Conservation (phyloP, 2,113 vertebrate genomes). For the Anseranas semipalmata region DNA sequence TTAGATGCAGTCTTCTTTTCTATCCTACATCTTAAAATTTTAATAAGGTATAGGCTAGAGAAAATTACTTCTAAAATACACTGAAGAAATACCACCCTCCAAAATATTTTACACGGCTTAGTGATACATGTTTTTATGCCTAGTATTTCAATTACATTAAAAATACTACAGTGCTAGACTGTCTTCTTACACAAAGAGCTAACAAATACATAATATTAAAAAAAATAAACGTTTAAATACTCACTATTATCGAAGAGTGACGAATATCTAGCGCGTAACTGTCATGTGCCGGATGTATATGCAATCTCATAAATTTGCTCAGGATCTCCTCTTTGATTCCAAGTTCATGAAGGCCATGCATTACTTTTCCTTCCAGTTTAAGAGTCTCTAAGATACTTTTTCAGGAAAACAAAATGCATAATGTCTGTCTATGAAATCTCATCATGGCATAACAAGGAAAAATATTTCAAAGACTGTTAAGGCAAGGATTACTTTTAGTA, state of each 20-base stretch:
- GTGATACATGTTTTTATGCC: background rate
- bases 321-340: constrained; percentile 84
- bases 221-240: constrained; percentile 34
- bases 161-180: too few relatives aligned
- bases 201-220: background rate
- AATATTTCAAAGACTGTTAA: background rate
- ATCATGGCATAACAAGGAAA: background rate
- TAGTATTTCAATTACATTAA: background rate
- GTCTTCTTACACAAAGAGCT: background rate
- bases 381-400: constrained; percentile 83
- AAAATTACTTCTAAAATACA: background rate
- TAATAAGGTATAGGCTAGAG: background rate
- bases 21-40: background rate
- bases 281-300: constrained; percentile 75
- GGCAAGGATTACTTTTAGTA: background rate
- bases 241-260: constrained; percentile 89
- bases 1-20: background rate
- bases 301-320: constrained; percentile 84
- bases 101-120: background rate
- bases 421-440: background rate
- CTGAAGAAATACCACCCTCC: background rate
- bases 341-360: constrained; percentile 90
- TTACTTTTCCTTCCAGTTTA: constrained; percentile 85
- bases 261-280: constrained; percentile 90
- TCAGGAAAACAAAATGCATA: constrained; percentile 27